Evolutionary conservation across 2,888 invertebrate genomes (phyloP), one percentile per base, ranked within the genome.

Genomic region (Leucozona laternaria): DNA sequence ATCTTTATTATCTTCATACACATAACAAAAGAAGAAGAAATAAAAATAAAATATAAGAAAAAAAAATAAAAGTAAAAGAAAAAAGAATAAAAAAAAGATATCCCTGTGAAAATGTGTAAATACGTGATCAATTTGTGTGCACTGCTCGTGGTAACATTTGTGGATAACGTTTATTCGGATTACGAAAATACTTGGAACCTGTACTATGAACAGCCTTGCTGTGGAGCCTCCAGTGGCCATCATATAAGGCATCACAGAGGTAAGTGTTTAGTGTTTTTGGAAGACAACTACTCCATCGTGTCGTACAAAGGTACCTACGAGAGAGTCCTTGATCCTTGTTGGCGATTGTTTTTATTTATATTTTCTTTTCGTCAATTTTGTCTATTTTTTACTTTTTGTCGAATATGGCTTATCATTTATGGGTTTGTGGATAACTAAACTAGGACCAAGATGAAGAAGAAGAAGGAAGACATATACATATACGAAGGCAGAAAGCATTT

Each of bases 121-220:
- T 88, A 87, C 87, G 87, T 87, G 87, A 83, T 87, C 87, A 87
- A 83, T 87, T 87, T 87, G 87, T 87, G 87, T 87, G 87, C 87
- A 76, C 87, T 87, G 20, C 82, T 87, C 83, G 87, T 87, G 87
- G 89, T 91, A 88, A 90, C 91, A 89, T 90, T 91, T 91, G 91
- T 92, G 91, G 92, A 92, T 91, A 91, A 91, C 89, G 92, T 90
- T 88, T 89, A 90, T 87, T 91, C 92, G 90, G 93, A 95, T 91
- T 93, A 95, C 92, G 95, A 95, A 91, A 95, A 94, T 92, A 95
- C 95, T 81, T 95, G 95, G 93, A 95, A 95, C 91, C 94, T 95
- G 92, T 96, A 96, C 92, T 96, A 95, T 91, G 96, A 96, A 91
- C 96, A 96, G 91, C 96, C 96, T 20, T 96, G 96, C 92, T 96